These are phyloP conservation scores for Lepidotrigona ventralis DNA, from an alignment of 1,140 invertebrate species.

Conservation along the genomic window DNA sequence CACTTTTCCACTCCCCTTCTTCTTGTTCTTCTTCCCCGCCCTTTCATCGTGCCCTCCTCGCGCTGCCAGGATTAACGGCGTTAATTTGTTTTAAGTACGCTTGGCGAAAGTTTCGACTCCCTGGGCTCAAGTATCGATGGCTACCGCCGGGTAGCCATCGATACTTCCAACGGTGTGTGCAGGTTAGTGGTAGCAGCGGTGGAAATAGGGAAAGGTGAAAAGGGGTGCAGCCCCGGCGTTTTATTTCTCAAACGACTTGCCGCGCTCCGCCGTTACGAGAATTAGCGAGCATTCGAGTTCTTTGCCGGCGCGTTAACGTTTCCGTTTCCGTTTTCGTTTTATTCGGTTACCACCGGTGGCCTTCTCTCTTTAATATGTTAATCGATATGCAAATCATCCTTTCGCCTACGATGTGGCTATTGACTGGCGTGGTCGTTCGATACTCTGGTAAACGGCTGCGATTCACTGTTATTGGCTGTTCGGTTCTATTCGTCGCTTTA, in stretches of 20 bases:
- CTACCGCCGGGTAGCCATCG: constrained; percentile 48
- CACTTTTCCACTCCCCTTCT: constrained; percentile 19
- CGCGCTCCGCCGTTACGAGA: constrained; percentile 4
- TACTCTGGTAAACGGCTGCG: neutral
- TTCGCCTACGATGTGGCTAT: neutral
- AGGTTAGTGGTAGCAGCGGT: neutral
- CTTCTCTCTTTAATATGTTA: constrained; percentile 37
- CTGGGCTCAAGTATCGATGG: constrained; percentile 56
- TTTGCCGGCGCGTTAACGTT: constrained; percentile 22
- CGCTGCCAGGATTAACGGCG: constrained; percentile 66
- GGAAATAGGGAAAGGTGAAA: neutral
- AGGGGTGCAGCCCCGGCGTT: neutral
- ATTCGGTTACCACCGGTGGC: neutral
- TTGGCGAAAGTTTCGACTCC: constrained; percentile 57
- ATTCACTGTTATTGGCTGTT: neutral
- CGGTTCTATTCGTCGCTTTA: neutral
- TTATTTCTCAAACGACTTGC: constrained; percentile 31
- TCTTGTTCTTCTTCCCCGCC: constrained; percentile 18
- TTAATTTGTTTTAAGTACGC: constrained; percentile 74
- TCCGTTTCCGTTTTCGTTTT: neutral
- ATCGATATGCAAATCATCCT: constrained; percentile 39
- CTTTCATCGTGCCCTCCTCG: constrained; percentile 12
- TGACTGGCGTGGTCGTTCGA: constrained; percentile 6
- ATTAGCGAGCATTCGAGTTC: constrained; percentile 24
- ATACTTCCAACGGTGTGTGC: constrained; percentile 23